Base-by-base conservation (phyloP, 2,888 invertebrate genomes). In the Hecatera dysodea region DNA sequence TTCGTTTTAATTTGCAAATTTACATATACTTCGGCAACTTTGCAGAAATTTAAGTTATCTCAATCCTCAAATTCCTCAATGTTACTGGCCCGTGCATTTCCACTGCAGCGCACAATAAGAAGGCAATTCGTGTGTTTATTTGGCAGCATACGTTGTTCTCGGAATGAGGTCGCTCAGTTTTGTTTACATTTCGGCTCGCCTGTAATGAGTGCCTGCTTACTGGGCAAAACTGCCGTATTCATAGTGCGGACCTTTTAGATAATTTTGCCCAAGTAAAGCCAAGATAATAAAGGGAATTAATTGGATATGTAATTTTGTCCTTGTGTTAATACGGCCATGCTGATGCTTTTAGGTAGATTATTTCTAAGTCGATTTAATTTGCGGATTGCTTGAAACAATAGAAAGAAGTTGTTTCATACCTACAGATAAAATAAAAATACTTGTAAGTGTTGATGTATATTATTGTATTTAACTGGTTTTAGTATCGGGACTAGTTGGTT, bases 171-270 rank as follows among this genome's bases (percentile, higher is more conserved):
- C 71, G 75, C 71, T 67, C 59, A 60, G 68, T 69, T 65, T 62
- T 33, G 56, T 82, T 64, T 65, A 82, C 67, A 69, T 68, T 80
- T 64, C 22, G 42, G 67, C 55, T 61, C 48, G 57, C 24, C 29
- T 64, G 33, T 81, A 81, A 83, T 81, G 81, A 81, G 67, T 48
- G 72, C 68, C 36, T 67, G 67, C 53, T 67, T 60, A 75, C 69
- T 46, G 53, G 48, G 71, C 59, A 55, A 44, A 67, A 17, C 48
- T 36, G 33, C 15, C 52, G 1, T 1, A 78, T 69, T 73, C 53
- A 73, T 80, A 73, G 79, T 63, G 2, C 7, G 5, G 22, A 24
- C 27, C 27, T 57, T 24, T 64, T 15, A 19, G 11, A 6, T 36
- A 42, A 19, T 39, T 48, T 22, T 27, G 12, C 12, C 22, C 29